Base-by-base conservation (phyloP, 2,888 invertebrate species). In the Cataglyphis albicans region DNA sequence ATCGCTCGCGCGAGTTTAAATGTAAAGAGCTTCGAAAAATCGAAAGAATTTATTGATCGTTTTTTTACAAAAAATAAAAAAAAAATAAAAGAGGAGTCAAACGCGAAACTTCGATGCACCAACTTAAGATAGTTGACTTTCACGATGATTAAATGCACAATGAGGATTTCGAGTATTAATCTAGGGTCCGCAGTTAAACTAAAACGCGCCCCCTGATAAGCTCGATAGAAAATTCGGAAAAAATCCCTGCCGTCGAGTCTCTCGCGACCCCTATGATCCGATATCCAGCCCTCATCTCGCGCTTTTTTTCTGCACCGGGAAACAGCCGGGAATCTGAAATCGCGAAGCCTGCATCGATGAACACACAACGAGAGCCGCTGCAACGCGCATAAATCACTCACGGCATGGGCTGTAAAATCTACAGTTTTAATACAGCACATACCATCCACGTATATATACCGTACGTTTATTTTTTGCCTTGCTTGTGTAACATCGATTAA, bases 251-350 rank as follows among this genome's bases (percentile, higher is more conserved):
- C 21, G 74, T 32, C 21, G 68, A 65, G 57, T 70, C 73, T 74
- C 63, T 70, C 63, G 35, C 83, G 75, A 76, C 59, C 44, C 35
- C 78, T 35, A 82, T 84, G 72, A 82, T 83, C 82, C 85, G 85
- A 73, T 32, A 32, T 76, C 84, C 84, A 84, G 86, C 84, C 84
- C 75, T 82, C 87, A 64, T 82, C 63, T 65, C 59, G 73, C 64
- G 81, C 48, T 74, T 63, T 64, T 48, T 63, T 64, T 65, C 65
- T 44, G 75, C 65, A 57, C 64, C 75, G 74, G 65, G 57, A 44
- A 65, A 41, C 48, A 48, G 25, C 70, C 59, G 59, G 59, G 68
- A 78, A 78, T 78, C 78, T 70, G 78, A 78, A 78, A 78, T 81
- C 81, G 74, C 63, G 74, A 74, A 63, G 35, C 74, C 55, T 73